Base-by-base conservation (phyloP, 2,113 vertebrate species). In the Jacana jacana region DNA sequence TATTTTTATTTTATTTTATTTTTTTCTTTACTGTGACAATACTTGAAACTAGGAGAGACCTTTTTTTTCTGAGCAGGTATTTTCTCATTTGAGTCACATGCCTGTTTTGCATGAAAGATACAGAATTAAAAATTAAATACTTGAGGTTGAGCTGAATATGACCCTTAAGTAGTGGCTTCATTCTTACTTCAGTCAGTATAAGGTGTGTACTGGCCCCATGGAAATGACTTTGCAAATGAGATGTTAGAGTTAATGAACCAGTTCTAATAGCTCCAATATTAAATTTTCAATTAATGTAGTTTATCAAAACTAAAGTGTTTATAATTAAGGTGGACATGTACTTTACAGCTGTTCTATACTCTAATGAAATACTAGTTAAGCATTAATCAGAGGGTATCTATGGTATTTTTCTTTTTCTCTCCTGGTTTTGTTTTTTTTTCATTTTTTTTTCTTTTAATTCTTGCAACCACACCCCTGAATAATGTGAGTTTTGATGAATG, bases 181-280 rank as follows among this genome's bases (percentile, higher is more conserved):
- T 86, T 89, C 33, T 68, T 80, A 40, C 24, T 69, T 57, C 3
- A 1, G 3, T 61, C 69, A 40, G 20, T 71, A 17, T 58, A 70
- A 76, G 24, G 8, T 46, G 12, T 75, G 37, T 60, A 39, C 31
- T 54, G n/a, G 52, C 61, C 58, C 20, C 37, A 75, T 48, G 71
- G n/a, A 96, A 91, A 91, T 84, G 3, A 40, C 33, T 82, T 44
- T 49, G 10, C 66, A 81, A 90, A 86, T 95, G 82, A 95, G 94
- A 91, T 93, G 75, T 86, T 94, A 79, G 73, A 75, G 77, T 94
- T 94, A 95, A 97, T 91, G 92, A 96, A 80, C 57, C 88, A 88
- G 25, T 86, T 88, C 83, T 92, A 93, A 93, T 91, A 69, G 64
- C 33, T 64, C 64, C 40, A 63, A 61, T 88, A 95, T 95, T 95